Evolutionary conservation across 2,797 vertebrate genomes (phyloP).

Genomic region (Tapera naevia): DNA sequence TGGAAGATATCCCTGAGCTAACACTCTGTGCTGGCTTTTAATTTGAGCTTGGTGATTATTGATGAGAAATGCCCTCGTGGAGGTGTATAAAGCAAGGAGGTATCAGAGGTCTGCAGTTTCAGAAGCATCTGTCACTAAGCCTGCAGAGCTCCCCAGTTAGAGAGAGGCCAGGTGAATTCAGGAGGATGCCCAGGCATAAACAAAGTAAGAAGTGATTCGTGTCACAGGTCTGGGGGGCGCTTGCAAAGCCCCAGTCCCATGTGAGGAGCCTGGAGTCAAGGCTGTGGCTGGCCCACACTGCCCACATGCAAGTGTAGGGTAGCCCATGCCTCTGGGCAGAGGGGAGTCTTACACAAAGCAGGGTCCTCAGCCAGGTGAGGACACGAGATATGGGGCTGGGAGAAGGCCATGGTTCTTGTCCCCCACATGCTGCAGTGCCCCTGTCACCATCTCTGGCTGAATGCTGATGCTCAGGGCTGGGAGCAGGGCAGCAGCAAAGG

Average conservation of each 20-base stretch:
- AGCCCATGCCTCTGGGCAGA: not conserved
- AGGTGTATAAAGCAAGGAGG: not conserved
- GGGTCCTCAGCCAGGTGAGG: not conserved
- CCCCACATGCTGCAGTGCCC: fast-evolving
- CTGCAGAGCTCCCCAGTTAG: not conserved
- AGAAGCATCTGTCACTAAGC: not conserved
- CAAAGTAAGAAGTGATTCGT: fast-evolving
- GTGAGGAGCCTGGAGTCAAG: not conserved
- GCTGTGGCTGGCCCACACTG: not conserved
- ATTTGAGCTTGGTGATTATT: not conserved
- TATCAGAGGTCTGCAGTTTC: not conserved
- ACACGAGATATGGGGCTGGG: not conserved
- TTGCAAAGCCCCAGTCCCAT: not conserved
- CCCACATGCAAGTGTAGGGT: fast-evolving
- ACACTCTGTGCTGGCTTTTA: not conserved
- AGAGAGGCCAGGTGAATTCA: not conserved
- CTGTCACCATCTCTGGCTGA: not conserved
- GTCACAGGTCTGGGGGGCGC: not conserved
- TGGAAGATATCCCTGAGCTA: not conserved
- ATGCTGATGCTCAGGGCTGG: not conserved
- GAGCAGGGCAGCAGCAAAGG: not conserved
- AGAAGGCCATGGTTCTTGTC: not conserved
- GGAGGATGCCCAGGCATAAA: not conserved
- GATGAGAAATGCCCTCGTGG: fast-evolving
- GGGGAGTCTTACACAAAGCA: not conserved